Base-by-base conservation (phyloP, 2,797 vertebrate genomes). In the Artibeus jamaicensis region DNA sequence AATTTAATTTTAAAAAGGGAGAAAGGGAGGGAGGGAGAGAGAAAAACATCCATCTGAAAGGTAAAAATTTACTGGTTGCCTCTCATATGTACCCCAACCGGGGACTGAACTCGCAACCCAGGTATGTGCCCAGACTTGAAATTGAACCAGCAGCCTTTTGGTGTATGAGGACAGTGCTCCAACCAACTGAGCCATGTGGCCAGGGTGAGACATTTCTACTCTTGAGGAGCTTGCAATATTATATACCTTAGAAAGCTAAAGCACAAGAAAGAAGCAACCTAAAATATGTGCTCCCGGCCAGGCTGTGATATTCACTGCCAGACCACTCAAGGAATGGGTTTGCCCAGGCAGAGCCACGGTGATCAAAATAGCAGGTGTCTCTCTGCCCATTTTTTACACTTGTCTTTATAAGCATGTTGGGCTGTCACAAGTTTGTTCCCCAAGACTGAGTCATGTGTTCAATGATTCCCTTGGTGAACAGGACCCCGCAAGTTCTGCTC, bases 301-400 rank as follows among this genome's bases (percentile, higher is more conserved):
- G 37, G 44, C 68, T 29, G 24, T 44, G 55, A 14, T 8, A 11
- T 15, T 59, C 50, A 26, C 3, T n/a, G n/a, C 21, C 32, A 18
- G 48, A 29, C 5, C 37, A 53, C 42, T 50, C 6, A 8, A 6
- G 22, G 26, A 22, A 15, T 1, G 44, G 9, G 12, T 79, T 48
- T 78, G n/a, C 16, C 34, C 78, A 39, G 32, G 9, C 24, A 44
- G 32, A 73, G 82, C 46, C 15, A 0, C 16, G 4, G 48, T 32
- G 26, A 53, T 39, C 76, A 53, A 3, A 14, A 2, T 0, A 67
- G 14, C 2, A 16, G 5, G n/a, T 2, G 9, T 15, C n/a, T 29
- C 24, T 77, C 46, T 65, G 5, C 12, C 16, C 22, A 2, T n/a
- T 7, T 71, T 32, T 59, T 19, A 46, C 26, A 34, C 22, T 48